phyloP scores from a whole-genome alignment of 2,888 invertebrate species.

The Linyphia triangularis region DNA sequence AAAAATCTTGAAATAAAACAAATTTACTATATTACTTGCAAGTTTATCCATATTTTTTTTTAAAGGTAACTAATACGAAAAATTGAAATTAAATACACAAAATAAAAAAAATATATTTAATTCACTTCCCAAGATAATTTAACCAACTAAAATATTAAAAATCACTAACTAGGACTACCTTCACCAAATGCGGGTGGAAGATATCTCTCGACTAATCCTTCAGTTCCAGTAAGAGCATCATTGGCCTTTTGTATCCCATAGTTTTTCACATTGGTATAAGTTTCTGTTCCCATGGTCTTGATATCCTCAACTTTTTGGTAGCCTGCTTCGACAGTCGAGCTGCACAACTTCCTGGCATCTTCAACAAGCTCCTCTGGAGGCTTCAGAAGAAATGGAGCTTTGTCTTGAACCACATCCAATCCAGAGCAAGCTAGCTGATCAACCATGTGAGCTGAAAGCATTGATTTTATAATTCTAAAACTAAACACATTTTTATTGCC shows the following conservation, averaged over 20 bases:
- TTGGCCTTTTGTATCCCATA: slow-evolving; percentile 61
- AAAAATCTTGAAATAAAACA: too few species aligned
- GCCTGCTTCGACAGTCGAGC: slow-evolving; percentile 48
- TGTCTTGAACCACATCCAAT: slow-evolving; percentile 57
- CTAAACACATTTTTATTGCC: too few species aligned
- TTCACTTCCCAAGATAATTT: too few species aligned
- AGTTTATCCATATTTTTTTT: too few species aligned
- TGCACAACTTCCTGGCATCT: slow-evolving; percentile 60
- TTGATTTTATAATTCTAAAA: too few species aligned
- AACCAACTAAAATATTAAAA: not conserved
- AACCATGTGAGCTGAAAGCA: slow-evolving; percentile 45
- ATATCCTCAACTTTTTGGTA: slow-evolving; percentile 59
- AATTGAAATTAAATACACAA: too few species aligned
- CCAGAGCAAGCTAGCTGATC: slow-evolving; percentile 64
- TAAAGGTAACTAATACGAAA: too few species aligned
- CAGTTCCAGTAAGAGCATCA: slow-evolving; percentile 57
- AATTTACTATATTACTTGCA: too few species aligned
- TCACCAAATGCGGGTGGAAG: slow-evolving; percentile 68
- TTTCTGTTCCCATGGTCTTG: slow-evolving; percentile 61
- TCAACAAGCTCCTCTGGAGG: slow-evolving; percentile 63
- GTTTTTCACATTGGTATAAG: slow-evolving; percentile 37
- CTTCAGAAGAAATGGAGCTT: slow-evolving; percentile 59
- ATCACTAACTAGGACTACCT: slow-evolving; percentile 4
- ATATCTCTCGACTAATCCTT: slow-evolving; percentile 53
- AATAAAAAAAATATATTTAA: too few species aligned